Conservation (phyloP, 2,888 invertebrate genomes). For the Eremobia ochroleuca region DNA sequence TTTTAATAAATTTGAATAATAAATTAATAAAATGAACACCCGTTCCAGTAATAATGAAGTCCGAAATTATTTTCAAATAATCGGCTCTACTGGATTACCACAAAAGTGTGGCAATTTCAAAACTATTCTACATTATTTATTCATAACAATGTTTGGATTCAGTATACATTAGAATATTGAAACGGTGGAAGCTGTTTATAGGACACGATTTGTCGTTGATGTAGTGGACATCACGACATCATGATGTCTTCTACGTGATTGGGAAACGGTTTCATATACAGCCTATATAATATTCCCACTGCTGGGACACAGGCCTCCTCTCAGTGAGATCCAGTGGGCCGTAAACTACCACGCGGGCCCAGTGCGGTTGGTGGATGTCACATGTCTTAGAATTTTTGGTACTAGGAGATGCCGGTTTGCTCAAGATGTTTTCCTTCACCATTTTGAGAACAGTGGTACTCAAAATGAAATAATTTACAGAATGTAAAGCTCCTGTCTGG, state of each 20-base stretch:
- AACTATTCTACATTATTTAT: constrained; percentile 59
- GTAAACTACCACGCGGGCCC: neutral
- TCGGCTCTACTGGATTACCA: constrained; percentile 40
- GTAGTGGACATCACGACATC: neutral
- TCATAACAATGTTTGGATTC: constrained; percentile 51
- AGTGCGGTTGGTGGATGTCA: neutral
- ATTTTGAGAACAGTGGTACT: neutral
- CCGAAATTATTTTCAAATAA: constrained; percentile 39
- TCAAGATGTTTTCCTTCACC: neutral
- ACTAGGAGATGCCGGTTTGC: neutral
- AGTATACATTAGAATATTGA: constrained; percentile 61
- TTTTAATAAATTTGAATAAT: constrained; percentile 19
- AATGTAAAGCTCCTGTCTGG: neutral
- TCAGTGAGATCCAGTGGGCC: neutral
- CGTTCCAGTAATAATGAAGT: constrained; percentile 15
- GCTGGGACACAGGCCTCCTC: neutral
- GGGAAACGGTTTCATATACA: neutral
- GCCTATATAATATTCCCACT: neutral
- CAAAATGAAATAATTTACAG: neutral
- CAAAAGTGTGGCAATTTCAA: constrained; percentile 40
- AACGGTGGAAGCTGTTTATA: constrained; percentile 37
- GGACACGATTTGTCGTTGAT: constrained; percentile 21
- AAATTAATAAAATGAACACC: constrained; percentile 12
- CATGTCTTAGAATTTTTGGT: neutral
- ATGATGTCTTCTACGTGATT: neutral